Base-by-base conservation (phyloP, 2,888 invertebrate genomes). In the Tetanocera ferruginea region DNA sequence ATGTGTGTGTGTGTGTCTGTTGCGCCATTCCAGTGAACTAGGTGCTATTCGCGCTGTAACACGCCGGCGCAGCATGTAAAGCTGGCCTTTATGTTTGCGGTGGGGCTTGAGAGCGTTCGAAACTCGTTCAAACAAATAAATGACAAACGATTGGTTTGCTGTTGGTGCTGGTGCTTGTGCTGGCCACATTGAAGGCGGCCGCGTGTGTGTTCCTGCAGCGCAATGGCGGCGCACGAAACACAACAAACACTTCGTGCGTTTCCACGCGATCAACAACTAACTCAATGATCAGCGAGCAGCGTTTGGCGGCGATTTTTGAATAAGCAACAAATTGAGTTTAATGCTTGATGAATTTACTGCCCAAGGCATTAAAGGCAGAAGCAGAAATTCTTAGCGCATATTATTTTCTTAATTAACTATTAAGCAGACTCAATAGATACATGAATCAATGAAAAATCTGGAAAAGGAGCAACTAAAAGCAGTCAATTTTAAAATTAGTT, bases 1-100 rank as follows among this genome's bases (percentile, higher is more conserved):
- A 43, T 43, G 49, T 52, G 37, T 76, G 2, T 77, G 77, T 80
- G 80, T 83, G 81, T 82, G 81, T 79, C 81, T 80, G 82, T 55
- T 55, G 43, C n/a, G 69, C 60, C 31, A 6, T 25, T 25, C n/a
- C n/a, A 28, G 34, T 8, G 51, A 34, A 23, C 62, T 62, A 72
- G 77, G 72, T 77, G 77, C 77, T 37, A 66, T 52, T 64, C 72
- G 77, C 77, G 66, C 52, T 72, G 77, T 76, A 76, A 76, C 71
- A 64, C 76, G 71, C 71, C 34, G 51, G 66, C 64, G 52, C 71
- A 43, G 64, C 66, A 67, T 76, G 67, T 66, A 67, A 67, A 57
- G 14, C 17, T 37, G 14, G 31, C 34, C 25, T n/a, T 66, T 34
- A 19, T 34, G 37, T 23, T 67, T 37, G 70, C 52, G 17, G 31